These are phyloP conservation scores for Ashinkailepas kermadecensis DNA, from an alignment of 2,888 invertebrate species.

Conservation along the genomic window DNA sequence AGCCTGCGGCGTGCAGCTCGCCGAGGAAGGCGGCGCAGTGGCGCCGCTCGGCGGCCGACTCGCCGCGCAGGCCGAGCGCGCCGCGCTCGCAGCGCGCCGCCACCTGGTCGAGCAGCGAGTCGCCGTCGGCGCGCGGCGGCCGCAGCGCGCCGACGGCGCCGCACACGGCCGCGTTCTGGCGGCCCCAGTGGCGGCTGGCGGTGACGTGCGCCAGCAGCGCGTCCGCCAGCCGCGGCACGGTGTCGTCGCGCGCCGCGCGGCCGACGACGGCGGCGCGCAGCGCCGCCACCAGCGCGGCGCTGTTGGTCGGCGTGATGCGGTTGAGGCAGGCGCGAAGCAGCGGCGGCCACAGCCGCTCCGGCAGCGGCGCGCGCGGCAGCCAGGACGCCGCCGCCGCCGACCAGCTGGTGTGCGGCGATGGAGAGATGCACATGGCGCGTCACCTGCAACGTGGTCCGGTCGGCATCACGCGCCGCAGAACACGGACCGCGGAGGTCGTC, in stretches of 20 bases:
- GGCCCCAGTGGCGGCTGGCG: background rate
- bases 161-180: constrained; percentile 2
- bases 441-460: background rate
- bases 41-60: background rate
- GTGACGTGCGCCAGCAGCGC: background rate
- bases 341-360: background rate
- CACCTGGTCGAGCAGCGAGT: background rate
- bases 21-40: constrained; percentile 14
- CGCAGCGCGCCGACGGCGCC: background rate
- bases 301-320: constrained; percentile 10
- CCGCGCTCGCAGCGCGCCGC: background rate
- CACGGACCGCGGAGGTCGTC: too few relatives aligned
- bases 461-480: too few relatives aligned
- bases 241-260: background rate
- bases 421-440: background rate
- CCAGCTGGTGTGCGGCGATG: background rate
- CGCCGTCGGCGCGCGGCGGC: background rate
- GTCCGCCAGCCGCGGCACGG: background rate
- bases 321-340: constrained; percentile 17
- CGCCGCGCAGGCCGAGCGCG: background rate
- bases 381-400: background rate
- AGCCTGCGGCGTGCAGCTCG: constrained; percentile 47
- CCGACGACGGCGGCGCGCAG: background rate
- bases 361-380: constrained; percentile 2
- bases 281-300: background rate